phyloP scores from a whole-genome alignment of 2,113 vertebrate genomes.

The Mobula birostris region DNA sequence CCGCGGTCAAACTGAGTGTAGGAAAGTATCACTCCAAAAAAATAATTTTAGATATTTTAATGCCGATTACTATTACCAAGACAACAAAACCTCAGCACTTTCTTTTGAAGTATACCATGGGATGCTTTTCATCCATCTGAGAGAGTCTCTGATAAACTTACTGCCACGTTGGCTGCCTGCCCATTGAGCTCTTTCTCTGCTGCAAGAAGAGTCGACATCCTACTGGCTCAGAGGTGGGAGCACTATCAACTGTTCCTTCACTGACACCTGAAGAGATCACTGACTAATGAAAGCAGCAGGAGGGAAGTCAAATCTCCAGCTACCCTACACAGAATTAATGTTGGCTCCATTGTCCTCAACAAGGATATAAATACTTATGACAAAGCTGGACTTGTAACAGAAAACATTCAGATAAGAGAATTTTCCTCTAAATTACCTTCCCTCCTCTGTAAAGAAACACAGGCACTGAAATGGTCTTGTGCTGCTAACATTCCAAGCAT shows the following conservation, averaged over 20 bases:
- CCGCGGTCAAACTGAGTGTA: background rate
- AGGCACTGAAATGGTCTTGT: background rate
- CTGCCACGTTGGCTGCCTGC: background rate
- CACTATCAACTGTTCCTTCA: background rate
- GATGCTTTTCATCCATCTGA: background rate
- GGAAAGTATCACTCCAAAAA: background rate
- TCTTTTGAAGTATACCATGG: background rate
- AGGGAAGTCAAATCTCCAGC: background rate
- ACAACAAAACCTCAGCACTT: background rate
- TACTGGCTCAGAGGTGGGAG: background rate
- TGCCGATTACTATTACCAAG: background rate
- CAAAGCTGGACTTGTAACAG: background rate
- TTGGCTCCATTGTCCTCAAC: background rate
- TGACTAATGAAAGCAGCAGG: background rate
- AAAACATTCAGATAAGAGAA: background rate
- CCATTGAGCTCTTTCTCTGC: background rate
- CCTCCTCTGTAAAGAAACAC: background rate
- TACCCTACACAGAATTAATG: background rate
- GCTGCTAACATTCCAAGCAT: background rate
- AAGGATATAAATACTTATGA: background rate
- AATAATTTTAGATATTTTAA: background rate
- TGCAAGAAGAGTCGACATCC: background rate
- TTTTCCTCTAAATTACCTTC: background rate
- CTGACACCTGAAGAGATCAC: background rate
- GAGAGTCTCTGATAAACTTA: background rate